phyloP scores from a whole-genome alignment of 2,113 vertebrate genomes.

The Parus major region DNA sequence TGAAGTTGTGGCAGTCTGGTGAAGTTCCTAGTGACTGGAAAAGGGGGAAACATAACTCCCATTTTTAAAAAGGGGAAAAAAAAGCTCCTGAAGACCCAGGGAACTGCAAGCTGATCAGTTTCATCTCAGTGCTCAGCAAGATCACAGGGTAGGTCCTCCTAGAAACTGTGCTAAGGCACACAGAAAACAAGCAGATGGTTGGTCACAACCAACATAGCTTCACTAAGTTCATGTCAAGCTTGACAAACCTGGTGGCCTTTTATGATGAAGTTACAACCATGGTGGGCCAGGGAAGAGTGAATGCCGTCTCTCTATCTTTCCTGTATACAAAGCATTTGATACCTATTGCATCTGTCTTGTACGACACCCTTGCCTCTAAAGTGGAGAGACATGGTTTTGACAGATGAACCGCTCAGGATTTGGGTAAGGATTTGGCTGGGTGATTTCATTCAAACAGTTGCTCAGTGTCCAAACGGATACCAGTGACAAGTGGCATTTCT shows the following conservation, averaged over 20 bases:
- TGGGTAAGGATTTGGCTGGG: not conserved
- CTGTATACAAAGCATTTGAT: not conserved
- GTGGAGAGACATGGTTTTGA: not conserved
- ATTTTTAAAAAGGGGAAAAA: not conserved
- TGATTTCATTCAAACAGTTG: not conserved
- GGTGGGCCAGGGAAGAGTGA: not conserved
- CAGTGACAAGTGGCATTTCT: not conserved
- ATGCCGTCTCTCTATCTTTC: not conserved
- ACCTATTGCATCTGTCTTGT: not conserved
- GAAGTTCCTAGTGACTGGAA: not conserved
- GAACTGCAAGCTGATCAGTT: not conserved
- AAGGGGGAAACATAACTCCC: not conserved
- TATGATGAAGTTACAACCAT: not conserved
- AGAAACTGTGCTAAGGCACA: not conserved
- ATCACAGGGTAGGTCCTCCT: not conserved
- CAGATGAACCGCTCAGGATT: not conserved
- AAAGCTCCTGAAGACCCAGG: too few relatives aligned
- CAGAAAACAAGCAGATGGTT: not conserved
- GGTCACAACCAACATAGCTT: not conserved
- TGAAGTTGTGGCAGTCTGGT: not conserved
- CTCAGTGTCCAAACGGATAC: not conserved
- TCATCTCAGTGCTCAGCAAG: not conserved
- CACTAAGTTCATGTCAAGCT: not conserved
- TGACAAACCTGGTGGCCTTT: not conserved
- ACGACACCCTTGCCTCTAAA: not conserved